phyloP scores from a whole-genome alignment of 2,113 vertebrate genomes.

The Canis aureus region DNA sequence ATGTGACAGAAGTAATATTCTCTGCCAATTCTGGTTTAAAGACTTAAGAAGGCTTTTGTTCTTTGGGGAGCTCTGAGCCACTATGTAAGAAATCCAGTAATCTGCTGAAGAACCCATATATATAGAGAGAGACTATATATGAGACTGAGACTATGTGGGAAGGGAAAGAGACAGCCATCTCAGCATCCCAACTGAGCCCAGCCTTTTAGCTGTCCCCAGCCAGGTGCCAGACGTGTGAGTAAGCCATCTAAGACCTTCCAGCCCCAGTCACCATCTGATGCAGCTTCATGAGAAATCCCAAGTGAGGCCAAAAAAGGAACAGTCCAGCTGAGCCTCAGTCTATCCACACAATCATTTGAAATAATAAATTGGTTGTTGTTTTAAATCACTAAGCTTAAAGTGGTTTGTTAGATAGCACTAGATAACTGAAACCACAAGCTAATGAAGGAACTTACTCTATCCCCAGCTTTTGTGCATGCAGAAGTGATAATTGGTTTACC shows the following conservation, averaged over 20 bases:
- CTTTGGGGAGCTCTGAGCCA: background rate
- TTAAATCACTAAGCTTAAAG: background rate
- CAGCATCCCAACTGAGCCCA: constrained; percentile 57
- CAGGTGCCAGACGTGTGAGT: background rate
- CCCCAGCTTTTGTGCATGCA: background rate
- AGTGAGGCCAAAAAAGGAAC: background rate
- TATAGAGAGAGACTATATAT: background rate
- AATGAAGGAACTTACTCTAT: background rate
- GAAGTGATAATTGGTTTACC: background rate
- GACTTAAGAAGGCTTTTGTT: background rate
- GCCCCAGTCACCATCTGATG: constrained; percentile 47
- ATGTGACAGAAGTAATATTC: background rate
- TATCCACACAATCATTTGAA: background rate
- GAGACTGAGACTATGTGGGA: background rate
- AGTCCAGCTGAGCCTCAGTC: constrained; percentile 34
- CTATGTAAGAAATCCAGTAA: background rate
- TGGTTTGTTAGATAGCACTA: background rate
- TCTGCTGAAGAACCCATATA: background rate
- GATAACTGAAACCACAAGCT: constrained; percentile 24
- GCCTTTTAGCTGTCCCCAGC: constrained; percentile 31
- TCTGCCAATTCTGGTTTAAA: background rate
- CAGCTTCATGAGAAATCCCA: constrained; percentile 51
- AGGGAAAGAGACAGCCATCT: background rate
- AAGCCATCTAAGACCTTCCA: background rate
- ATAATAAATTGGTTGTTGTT: constrained; percentile 39